A percentile compares a stretch with the other conserved stretches of the same genome.
phyloP scores from a whole-genome alignment of 2,888 invertebrate species.

The Caenorhabditis japonica region DNA sequence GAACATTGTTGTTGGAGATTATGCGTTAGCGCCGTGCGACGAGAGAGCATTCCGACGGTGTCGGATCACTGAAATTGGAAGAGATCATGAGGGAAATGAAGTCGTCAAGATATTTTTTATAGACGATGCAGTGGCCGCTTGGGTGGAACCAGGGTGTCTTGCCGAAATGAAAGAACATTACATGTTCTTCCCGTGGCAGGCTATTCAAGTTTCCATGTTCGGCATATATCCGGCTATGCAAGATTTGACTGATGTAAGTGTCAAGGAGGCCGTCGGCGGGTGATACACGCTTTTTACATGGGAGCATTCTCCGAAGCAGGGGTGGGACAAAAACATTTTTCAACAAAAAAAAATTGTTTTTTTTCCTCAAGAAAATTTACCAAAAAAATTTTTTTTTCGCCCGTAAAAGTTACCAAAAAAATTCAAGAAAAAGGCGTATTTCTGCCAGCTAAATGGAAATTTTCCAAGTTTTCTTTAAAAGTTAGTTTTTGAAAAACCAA shows the following conservation, averaged over 20 bases:
- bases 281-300: neutral
- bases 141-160: conserved; percentile 40
- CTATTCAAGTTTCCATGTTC: conserved; percentile 52
- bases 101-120: conserved; percentile 52
- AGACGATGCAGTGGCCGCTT: conserved; percentile 49
- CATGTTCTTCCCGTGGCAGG: conserved; percentile 60
- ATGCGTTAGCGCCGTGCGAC: conserved; percentile 54
- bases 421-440: too few relatives aligned
- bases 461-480: too few relatives aligned
- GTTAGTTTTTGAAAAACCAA: too few relatives aligned
- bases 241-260: neutral
- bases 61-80: conserved; percentile 28
- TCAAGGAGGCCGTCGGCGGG: neutral
- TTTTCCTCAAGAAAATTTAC: too few relatives aligned
- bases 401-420: too few relatives aligned
- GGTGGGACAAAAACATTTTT: too few relatives aligned
- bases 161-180: conserved; percentile 33
- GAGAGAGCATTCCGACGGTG: conserved; percentile 48
- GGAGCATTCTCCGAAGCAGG: too few relatives aligned
- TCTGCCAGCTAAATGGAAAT: too few relatives aligned
- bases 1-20: conserved; percentile 24
- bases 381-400: too few relatives aligned
- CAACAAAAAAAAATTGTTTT: too few relatives aligned
- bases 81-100: neutral
- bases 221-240: conserved; percentile 22